Conservation (phyloP, 1,140 invertebrate genomes). For the Homarus americanus region DNA sequence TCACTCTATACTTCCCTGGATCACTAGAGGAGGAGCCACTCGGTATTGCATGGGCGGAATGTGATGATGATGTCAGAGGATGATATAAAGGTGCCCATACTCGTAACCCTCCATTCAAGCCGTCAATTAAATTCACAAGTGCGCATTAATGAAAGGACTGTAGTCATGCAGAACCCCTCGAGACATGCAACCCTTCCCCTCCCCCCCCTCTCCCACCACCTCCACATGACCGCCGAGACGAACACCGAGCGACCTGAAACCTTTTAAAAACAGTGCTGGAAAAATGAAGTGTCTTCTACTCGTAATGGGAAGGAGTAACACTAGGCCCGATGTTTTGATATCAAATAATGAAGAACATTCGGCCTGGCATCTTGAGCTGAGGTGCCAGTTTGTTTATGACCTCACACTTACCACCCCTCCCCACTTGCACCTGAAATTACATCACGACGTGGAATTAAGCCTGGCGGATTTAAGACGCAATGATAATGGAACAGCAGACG, state of each 20-base stretch:
- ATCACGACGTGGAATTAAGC: background rate
- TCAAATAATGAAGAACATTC: constrained; percentile 20
- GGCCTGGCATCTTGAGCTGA: constrained; percentile 9
- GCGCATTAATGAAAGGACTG: constrained; percentile 26
- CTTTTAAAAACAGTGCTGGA: background rate
- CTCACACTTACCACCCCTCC: background rate
- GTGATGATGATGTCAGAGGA: constrained; percentile 9
- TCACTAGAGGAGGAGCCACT: background rate
- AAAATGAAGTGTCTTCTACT: background rate
- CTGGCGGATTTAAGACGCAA: background rate
- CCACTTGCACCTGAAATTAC: background rate
- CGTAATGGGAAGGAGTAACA: background rate
- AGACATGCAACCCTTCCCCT: background rate
- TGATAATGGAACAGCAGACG: background rate
- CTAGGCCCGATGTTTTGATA: constrained; percentile 13
- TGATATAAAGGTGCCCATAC: constrained; percentile 2
- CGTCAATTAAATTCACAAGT: constrained; percentile 35
- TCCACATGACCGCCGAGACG: background rate
- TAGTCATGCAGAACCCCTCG: constrained; percentile 2
- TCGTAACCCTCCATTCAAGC: constrained; percentile 29
- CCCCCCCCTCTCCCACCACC: background rate
- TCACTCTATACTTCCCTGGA: background rate
- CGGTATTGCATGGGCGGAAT: background rate
- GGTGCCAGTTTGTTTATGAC: background rate
- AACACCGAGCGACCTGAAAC: background rate